Base-by-base conservation (phyloP, 2,797 vertebrate species). In the Hippoglossus hippoglossus region DNA sequence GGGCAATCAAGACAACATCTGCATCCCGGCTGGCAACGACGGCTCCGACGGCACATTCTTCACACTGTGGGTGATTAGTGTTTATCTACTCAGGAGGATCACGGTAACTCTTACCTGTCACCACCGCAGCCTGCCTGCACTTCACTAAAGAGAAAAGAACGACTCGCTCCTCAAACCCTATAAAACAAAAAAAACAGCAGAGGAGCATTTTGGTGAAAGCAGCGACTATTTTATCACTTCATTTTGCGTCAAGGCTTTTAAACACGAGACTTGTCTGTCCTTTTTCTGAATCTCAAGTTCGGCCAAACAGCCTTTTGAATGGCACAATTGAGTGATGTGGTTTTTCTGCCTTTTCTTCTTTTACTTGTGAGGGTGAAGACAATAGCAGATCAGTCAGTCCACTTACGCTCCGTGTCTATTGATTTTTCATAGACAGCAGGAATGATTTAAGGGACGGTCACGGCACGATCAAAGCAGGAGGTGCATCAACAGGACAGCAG, bases 381-480 rank as follows among this genome's bases (percentile, higher is more conserved):
- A 34, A 62, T 77, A 64, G 41, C 67, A 61, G 44, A 73, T 80
- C 67, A 72, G 60, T 60, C 58, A 6, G 19, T 46, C 55, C 68
- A 68, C 61, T 76, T 58, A 63, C 46, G n/a, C 53, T 63, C 75
- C 51, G 21, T 63, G 26, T 63, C 69, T 67, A 86, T 86, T 71
- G 84, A 91, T 87, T 88, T 81, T 79, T 85, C 76, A 73, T 75
- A 73, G 84, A 83, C 75, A 26, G 60, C 67, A 47, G 62, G 63
- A 44, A 79, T 84, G 65, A 81, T 83, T 81, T 74, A 67, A 62
- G 61, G 65, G n/a, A 60, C 31, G 60, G 81, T 75, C 71, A 77
- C 4, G n/a, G 71, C 13, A 56, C 58, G 75, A 78, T 84, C 64
- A 81, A 77, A 78, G 73, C 69, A 10, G 52, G 50, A 66, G 44